These are phyloP conservation scores for Dasypogon diadema DNA, from an alignment of 2,888 invertebrate species.

Conservation along the genomic window DNA sequence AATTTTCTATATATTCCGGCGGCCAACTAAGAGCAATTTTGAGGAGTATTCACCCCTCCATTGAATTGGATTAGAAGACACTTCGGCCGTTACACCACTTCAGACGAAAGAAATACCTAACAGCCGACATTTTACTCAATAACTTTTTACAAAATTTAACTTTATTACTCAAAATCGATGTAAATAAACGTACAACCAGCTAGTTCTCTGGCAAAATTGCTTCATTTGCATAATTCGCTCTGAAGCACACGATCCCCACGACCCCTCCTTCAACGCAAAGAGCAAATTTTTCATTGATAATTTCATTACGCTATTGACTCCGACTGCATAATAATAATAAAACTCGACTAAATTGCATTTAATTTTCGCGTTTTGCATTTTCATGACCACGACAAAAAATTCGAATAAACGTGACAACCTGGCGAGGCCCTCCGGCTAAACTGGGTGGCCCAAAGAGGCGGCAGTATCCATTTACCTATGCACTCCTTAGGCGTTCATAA, in stretches of 20 bases:
- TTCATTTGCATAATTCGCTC: constrained; percentile 23
- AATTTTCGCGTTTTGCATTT: constrained; percentile 39
- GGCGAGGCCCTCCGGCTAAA: not conserved
- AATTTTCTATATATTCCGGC: too few relatives aligned
- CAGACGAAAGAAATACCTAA: too few relatives aligned
- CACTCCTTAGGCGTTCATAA: not conserved
- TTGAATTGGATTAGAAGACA: too few relatives aligned
- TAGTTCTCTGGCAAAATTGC: not conserved
- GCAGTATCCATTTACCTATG: not conserved
- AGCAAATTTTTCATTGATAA: constrained; percentile 13
- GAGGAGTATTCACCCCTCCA: too few relatives aligned
- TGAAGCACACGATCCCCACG: not conserved
- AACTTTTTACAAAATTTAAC: too few relatives aligned
- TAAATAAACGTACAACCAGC: not conserved
- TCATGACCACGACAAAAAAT: constrained; percentile 15
- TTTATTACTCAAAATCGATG: not conserved
- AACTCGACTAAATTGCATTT: constrained; percentile 42
- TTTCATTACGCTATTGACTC: constrained; percentile 30
- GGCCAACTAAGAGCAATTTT: too few relatives aligned
- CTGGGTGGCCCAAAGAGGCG: constrained; percentile 22
- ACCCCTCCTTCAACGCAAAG: not conserved
- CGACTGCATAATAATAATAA: constrained; percentile 9
- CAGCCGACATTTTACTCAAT: too few relatives aligned
- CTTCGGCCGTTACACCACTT: too few relatives aligned
- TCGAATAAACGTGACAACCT: constrained; percentile 19